Evolutionary conservation across 2,113 vertebrate genomes (phyloP), one percentile per base, ranked within the genome.

Genomic region (Calyptommatus sinebrachiatus): DNA sequence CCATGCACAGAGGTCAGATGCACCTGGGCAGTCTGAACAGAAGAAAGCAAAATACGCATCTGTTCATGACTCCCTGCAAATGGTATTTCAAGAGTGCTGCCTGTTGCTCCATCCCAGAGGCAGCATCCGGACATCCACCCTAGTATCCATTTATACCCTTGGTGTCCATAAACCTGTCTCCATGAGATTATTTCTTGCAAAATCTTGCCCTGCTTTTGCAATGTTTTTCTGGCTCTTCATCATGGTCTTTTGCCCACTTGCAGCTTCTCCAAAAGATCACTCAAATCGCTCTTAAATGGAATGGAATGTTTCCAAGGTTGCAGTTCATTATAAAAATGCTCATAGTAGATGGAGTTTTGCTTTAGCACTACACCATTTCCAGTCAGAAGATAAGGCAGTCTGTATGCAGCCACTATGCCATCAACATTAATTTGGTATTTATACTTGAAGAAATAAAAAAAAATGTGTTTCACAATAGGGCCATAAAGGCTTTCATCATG

Each of bases 361-460:
- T 99, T 99, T 26, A 99, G 89, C 45, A 99, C 97, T n/a, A 98
- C 95, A 1, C 98, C 98, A 93, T 97, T 96, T 45, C 97, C 98
- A 2, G 96, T 97, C 65, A 99, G 92, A 16, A 99, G 96, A 87
- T 99, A 99, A 0, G 98, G 98, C 91, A 99, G 90, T 77, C 98
- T 93, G 82, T 99, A 99, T 0, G 98, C 98, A 11, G 98, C 98
- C 61, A 99, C 98, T 0, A 98, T 99, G 85, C 98, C 98, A 11
- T 99, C 98, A 0, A 99, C 86, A 87, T 99, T 99, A 89, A 99
- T 97, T 87, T 99, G 98, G 65, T 99, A 99, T 84, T 99, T 99
- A 86, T 97, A 97, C 96, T 99, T 99, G 90, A 99, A 99, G 91
- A 99, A 99, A 92, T 99, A 99, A 93, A 99, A 99, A 0, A 97